Conservation (phyloP, 1,140 invertebrate genomes). For the Drosophila littoralis region DNA sequence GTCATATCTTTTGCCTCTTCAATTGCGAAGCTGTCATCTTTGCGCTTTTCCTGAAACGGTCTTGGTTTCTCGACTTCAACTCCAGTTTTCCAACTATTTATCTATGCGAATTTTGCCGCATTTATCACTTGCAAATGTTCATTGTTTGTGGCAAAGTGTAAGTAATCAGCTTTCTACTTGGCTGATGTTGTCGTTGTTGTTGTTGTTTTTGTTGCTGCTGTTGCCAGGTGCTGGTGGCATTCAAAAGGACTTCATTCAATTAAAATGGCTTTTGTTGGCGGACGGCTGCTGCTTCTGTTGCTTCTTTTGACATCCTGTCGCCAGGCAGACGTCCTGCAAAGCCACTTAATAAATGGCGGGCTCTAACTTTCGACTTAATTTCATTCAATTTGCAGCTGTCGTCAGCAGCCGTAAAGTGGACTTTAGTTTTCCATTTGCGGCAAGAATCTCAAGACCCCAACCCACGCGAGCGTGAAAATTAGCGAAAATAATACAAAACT, state of each 20-base stretch:
- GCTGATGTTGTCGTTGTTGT: conserved; percentile 48
- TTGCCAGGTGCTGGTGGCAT: conserved; percentile 26
- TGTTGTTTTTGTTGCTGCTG: not conserved
- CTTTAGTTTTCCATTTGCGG: conserved; percentile 72
- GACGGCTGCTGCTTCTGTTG: not conserved
- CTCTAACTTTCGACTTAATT: conserved; percentile 71
- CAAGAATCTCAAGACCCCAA: conserved; percentile 28
- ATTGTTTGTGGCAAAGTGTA: conserved; percentile 34
- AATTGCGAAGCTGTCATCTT: conserved; percentile 25
- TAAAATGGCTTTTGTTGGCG: conserved; percentile 51
- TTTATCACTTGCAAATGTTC: conserved; percentile 18
- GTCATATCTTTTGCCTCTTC: conserved; percentile 5
- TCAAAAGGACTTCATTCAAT: conserved; percentile 54
- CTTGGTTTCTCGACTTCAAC: not conserved
- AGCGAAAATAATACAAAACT: conserved; percentile 20
- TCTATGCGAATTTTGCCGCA: conserved; percentile 20
- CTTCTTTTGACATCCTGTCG: conserved; percentile 31
- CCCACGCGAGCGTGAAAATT: conserved; percentile 19
- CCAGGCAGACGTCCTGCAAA: conserved; percentile 31
- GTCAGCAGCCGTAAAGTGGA: conserved; percentile 78
- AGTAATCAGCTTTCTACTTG: conserved; percentile 55
- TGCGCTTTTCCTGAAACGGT: conserved; percentile 1
- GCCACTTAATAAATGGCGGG: conserved; percentile 73
- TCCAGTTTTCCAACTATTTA: conserved; percentile 32
- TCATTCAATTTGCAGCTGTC: conserved; percentile 80